Percentiles rank a stretch among this genome's conserved stretches.
Evolutionary conservation across 2,888 invertebrate genomes (phyloP).

Genomic region (Eupithecia subfuscata): DNA sequence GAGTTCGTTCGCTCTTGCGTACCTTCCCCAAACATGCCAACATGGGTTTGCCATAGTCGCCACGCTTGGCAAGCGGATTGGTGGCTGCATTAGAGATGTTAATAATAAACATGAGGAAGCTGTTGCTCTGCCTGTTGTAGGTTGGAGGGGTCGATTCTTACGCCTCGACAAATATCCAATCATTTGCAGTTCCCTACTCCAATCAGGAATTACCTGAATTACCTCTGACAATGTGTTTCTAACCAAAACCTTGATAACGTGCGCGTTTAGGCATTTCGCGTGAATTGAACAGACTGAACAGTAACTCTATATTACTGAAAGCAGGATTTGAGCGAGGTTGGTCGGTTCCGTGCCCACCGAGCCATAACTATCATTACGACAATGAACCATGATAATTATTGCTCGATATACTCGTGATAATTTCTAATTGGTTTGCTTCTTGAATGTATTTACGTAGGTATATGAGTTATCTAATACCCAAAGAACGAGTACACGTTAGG

Average conservation of each 20-base stretch:
- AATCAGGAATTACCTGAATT: neutral
- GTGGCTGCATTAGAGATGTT: too few relatives aligned
- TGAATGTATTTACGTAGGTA: neutral
- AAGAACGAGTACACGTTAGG: too few relatives aligned
- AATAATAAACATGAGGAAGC: too few relatives aligned
- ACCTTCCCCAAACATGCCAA: too few relatives aligned
- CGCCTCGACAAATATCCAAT: neutral
- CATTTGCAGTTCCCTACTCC: neutral
- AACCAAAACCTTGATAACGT: neutral
- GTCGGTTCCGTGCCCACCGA: neutral
- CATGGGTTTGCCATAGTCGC: too few relatives aligned
- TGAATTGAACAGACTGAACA: neutral
- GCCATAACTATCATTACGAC: neutral
- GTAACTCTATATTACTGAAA: neutral
- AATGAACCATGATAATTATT: neutral
- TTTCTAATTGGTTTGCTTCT: neutral
- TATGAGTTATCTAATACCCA: too few relatives aligned
- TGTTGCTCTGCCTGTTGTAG: too few relatives aligned
- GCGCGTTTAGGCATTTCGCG: neutral
- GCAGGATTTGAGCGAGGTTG: constrained; percentile 3
- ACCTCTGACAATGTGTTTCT: neutral
- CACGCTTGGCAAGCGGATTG: neutral
- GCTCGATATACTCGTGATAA: neutral
- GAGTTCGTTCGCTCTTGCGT: too few relatives aligned
- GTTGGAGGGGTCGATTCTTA: neutral